phyloP scores from a whole-genome alignment of 2,113 vertebrate species.

The Coreoperca whiteheadi region DNA sequence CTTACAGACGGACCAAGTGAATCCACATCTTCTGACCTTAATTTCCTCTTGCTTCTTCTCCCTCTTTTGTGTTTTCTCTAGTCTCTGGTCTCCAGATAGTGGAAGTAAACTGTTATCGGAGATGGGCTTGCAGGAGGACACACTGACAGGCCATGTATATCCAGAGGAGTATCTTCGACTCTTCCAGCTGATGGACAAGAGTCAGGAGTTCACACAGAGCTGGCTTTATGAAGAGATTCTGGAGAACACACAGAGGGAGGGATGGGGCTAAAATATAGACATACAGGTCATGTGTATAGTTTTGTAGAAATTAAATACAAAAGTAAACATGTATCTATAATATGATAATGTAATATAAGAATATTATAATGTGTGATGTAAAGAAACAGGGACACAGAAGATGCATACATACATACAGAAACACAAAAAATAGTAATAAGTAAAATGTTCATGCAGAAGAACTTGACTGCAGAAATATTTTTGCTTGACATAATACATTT shows the following conservation, averaged over 20 bases:
- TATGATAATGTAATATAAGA: slow-evolving; percentile 17
- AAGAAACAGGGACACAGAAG: background rate
- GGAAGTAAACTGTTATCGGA: slow-evolving; percentile 78
- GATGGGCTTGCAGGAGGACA: slow-evolving; percentile 77
- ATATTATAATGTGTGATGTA: background rate
- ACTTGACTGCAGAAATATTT: background rate
- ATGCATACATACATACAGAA: background rate
- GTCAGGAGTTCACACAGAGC: slow-evolving; percentile 83
- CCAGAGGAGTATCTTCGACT: slow-evolving; percentile 89
- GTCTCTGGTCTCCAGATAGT: slow-evolving; percentile 87
- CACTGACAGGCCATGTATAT: slow-evolving; percentile 79
- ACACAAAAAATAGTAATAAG: background rate
- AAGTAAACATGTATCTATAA: slow-evolving; percentile 2
- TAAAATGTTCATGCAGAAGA: background rate
- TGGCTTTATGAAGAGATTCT: slow-evolving; percentile 88
- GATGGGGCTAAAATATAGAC: slow-evolving; percentile 57
- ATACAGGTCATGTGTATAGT: slow-evolving; percentile 7
- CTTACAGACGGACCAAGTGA: background rate
- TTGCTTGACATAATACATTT: background rate
- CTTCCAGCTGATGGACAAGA: slow-evolving; percentile 89
- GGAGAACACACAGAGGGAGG: slow-evolving; percentile 73
- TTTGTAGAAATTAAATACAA: slow-evolving; percentile 14
- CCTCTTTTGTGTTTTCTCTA: slow-evolving; percentile 63
- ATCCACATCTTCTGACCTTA: background rate
- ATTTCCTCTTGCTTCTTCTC: slow-evolving; percentile 1